Evolutionary conservation across 2,797 vertebrate genomes (phyloP).

Genomic region (Adelosebastes latens): DNA sequence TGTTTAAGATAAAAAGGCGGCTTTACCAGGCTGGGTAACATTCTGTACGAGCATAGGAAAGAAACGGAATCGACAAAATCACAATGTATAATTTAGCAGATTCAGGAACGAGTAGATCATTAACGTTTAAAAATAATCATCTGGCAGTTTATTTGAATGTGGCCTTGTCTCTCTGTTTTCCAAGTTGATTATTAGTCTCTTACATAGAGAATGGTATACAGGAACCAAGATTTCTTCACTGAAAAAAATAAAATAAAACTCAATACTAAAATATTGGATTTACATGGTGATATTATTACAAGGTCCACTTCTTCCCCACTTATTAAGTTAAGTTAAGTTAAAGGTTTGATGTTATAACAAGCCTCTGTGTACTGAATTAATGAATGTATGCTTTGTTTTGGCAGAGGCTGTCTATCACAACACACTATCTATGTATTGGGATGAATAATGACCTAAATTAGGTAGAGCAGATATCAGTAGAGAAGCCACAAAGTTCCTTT

Average conservation of each 20-base stretch:
- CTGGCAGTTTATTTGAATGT: not conserved
- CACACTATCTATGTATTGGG: not conserved
- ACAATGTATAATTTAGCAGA: not conserved
- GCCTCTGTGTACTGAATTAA: not conserved
- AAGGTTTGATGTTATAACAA: not conserved
- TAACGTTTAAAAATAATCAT: slow-evolving; percentile 12
- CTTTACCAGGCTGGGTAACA: slow-evolving; percentile 22
- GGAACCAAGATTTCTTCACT: not conserved
- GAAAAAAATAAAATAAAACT: not conserved
- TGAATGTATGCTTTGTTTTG: not conserved
- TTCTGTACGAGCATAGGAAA: not conserved
- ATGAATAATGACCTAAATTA: not conserved
- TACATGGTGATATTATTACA: not conserved
- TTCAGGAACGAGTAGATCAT: not conserved
- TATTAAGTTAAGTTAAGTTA: too few relatives aligned
- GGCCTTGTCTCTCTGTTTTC: slow-evolving; percentile 3
- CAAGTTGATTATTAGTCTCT: not conserved
- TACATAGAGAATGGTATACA: not conserved
- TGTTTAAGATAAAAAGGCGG: slow-evolving; percentile 58
- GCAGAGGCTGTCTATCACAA: not conserved
- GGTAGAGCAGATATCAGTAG: too few relatives aligned
- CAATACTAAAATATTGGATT: not conserved
- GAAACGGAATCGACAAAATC: slow-evolving; percentile 12
- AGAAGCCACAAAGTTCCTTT: too few relatives aligned
- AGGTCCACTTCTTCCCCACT: not conserved